Evolutionary conservation across 2,888 invertebrate genomes (phyloP).

Genomic region (Tetropium fuscum): DNA sequence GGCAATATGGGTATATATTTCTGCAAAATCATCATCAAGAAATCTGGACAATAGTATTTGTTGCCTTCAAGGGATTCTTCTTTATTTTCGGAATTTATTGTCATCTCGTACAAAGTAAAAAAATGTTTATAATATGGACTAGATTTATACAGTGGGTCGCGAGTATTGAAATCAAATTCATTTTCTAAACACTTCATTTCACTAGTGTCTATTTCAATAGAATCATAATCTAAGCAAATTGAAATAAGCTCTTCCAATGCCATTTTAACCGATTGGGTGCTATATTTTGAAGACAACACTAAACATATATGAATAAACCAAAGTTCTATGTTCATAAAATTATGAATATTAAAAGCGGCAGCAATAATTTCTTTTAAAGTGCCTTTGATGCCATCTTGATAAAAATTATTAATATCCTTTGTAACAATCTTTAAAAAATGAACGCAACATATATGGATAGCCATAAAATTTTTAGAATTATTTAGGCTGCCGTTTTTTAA

Average conservation of each 20-base stretch:
- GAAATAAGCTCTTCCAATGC: no score
- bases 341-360: neutral
- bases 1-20: slow-evolving; percentile 12
- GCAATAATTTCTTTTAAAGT: neutral
- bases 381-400: neutral
- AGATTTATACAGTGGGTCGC: neutral
- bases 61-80: neutral
- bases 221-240: no score
- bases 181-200: no score
- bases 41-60: neutral
- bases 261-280: no score
- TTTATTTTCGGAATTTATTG: neutral
- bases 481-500: neutral
- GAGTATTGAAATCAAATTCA: no score
- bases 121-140: neutral
- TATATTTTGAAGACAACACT: no score
- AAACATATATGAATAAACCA: slow-evolving; percentile 1
- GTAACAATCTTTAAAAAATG: slow-evolving; percentile 16
- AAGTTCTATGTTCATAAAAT: neutral
- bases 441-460: slow-evolving; percentile 9
- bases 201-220: no score
- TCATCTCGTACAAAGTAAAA: neutral
- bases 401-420: slow-evolving; percentile 6
- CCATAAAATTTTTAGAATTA: neutral
- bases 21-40: neutral